Percentiles rank a stretch among this genome's conserved stretches.
phyloP scores from a whole-genome alignment of 2,888 invertebrate genomes.

The Melanotus villosus region DNA sequence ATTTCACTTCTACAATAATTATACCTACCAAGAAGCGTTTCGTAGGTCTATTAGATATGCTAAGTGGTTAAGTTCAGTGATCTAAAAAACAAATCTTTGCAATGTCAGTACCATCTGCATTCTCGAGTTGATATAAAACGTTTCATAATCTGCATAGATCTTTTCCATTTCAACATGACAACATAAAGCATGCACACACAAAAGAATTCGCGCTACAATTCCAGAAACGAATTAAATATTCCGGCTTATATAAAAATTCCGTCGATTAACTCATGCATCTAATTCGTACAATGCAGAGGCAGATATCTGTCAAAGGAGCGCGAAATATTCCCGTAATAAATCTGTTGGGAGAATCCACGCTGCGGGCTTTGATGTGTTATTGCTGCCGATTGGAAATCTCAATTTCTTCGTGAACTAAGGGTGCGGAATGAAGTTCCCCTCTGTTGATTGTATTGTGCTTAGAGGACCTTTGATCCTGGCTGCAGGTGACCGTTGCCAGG shows the following conservation, averaged over 20 bases:
- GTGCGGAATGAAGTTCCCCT: slow-evolving; percentile 44
- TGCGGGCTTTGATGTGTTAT: slow-evolving; percentile 47
- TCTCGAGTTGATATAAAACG: neutral
- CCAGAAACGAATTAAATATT: slow-evolving; percentile 39
- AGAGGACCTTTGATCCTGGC: slow-evolving; percentile 50
- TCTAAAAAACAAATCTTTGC: slow-evolving; percentile 17
- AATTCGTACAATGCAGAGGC: slow-evolving; percentile 41
- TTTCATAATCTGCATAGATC: slow-evolving; percentile 13
- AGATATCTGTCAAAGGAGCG: slow-evolving; percentile 45
- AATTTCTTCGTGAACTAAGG: slow-evolving; percentile 37
- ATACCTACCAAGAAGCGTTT: too few relatives aligned
- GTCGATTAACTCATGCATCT: slow-evolving; percentile 43
- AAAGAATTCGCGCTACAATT: slow-evolving; percentile 20
- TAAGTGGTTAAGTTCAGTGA: slow-evolving; percentile 25
- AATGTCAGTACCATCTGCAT: neutral
- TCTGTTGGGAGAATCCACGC: slow-evolving; percentile 38
- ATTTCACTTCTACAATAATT: too few relatives aligned
- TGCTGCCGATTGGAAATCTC: slow-evolving; percentile 47
- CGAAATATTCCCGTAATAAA: slow-evolving; percentile 47
- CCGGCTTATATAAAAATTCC: slow-evolving; percentile 47
- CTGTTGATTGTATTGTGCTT: slow-evolving; percentile 46
- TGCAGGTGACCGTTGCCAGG: slow-evolving; percentile 53
- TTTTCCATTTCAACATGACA: slow-evolving; percentile 9
- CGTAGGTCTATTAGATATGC: neutral
- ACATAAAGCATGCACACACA: slow-evolving; percentile 22